A percentile compares a stretch with the other conserved stretches of the same genome.
Evolutionary conservation across 1,140 invertebrate genomes (phyloP).

Genomic region (Pygmarrhopalites habei): DNA sequence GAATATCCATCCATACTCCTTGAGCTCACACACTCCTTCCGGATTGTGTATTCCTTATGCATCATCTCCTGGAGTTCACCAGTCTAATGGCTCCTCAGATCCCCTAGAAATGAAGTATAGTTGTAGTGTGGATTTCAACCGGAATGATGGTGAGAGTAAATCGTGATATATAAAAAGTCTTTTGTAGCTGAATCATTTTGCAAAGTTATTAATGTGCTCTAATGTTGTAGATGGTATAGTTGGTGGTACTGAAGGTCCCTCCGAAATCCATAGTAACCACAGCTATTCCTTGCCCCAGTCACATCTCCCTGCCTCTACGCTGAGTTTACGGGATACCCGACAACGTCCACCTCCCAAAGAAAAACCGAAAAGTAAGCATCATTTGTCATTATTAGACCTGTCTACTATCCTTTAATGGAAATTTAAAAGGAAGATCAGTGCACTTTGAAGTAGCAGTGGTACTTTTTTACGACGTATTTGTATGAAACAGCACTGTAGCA

Average conservation of each 20-base stretch:
- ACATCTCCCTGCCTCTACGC: conserved; percentile 10
- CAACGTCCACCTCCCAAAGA: conserved; percentile 27
- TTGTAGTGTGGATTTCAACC: conserved; percentile 61
- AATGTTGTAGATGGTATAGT: conserved; percentile 18
- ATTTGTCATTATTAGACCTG: too few species aligned
- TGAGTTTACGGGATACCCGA: neutral
- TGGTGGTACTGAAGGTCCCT: conserved; percentile 16
- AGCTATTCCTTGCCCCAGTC: conserved; percentile 67
- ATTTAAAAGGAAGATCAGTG: too few species aligned
- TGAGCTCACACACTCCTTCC: conserved; percentile 9
- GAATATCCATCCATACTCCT: conserved; percentile 21
- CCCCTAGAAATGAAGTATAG: conserved; percentile 61
- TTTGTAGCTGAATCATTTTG: conserved; percentile 1
- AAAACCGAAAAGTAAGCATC: conserved; percentile 35
- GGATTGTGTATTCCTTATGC: conserved; percentile 35
- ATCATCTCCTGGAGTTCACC: conserved; percentile 45
- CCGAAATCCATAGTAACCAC: conserved; percentile 66
- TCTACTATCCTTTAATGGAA: too few species aligned
- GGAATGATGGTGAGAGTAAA: conserved; percentile 48
- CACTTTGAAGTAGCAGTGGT: too few species aligned
- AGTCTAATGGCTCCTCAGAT: conserved; percentile 46
- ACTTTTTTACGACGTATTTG: too few species aligned
- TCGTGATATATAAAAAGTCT: too few species aligned
- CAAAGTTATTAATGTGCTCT: neutral
- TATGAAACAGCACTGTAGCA: too few species aligned